These are phyloP conservation scores for Suillia variegata DNA, from an alignment of 2,888 invertebrate genomes.

Conservation along the genomic window DNA sequence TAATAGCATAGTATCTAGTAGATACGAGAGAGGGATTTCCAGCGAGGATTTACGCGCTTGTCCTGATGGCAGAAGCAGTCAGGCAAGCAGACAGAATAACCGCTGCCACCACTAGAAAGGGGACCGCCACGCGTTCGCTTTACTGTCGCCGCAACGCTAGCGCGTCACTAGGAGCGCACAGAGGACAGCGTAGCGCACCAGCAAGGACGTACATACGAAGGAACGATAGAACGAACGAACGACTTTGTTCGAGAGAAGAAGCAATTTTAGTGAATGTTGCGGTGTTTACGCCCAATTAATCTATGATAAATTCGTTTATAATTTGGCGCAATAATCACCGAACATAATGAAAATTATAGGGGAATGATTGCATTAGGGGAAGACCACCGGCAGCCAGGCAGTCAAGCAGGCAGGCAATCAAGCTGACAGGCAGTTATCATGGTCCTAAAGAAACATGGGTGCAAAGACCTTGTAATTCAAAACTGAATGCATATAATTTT, in stretches of 20 bases:
- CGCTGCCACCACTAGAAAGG: conserved; percentile 11
- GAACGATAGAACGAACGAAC: not conserved
- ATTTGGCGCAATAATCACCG: conserved; percentile 46
- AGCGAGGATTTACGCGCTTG: conserved; percentile 30
- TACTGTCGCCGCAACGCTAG: too few relatives aligned
- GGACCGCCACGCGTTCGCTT: conserved; percentile 13
- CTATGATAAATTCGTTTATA: conserved; percentile 58
- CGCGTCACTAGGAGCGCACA: too few relatives aligned
- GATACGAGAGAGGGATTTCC: not conserved
- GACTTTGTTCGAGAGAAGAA: not conserved
- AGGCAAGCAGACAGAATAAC: conserved; percentile 13
- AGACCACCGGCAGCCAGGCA: too few relatives aligned
- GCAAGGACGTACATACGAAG: conserved; percentile 1
- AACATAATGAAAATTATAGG: conserved; percentile 31
- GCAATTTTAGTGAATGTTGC: conserved; percentile 26
- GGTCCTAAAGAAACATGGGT: conserved; percentile 25
- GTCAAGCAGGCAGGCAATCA: too few relatives aligned
- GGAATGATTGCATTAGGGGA: too few relatives aligned
- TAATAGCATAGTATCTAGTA: not conserved
- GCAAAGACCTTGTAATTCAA: not conserved
- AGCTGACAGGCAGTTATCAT: too few relatives aligned
- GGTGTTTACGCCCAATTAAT: conserved; percentile 58
- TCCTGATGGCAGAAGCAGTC: conserved; percentile 19
- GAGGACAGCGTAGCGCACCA: too few relatives aligned
- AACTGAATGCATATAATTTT: not conserved